These are phyloP conservation scores for Bombus balteatus DNA, from an alignment of 1,140 invertebrate genomes.

Conservation along the genomic window DNA sequence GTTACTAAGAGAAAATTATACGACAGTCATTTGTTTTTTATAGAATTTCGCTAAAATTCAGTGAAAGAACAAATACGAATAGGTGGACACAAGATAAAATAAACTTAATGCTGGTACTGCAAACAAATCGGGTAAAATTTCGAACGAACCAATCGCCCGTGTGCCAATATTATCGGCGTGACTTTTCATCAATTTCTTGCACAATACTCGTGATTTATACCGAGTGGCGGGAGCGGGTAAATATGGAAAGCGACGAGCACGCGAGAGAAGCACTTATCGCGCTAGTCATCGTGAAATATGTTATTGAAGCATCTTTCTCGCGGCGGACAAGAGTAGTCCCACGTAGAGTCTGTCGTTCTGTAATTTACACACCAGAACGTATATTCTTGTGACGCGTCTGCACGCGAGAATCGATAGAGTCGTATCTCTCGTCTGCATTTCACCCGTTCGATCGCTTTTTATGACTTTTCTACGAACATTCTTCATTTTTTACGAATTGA, in stretches of 20 bases:
- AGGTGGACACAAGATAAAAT: neutral
- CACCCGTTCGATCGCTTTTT: conserved; percentile 1
- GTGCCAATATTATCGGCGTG: conserved; percentile 53
- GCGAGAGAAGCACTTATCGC: conserved; percentile 24
- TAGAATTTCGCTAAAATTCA: neutral
- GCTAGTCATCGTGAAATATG: conserved; percentile 35
- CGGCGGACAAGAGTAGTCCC: neutral
- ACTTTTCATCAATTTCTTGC: conserved; percentile 56
- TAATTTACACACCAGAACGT: conserved; percentile 21
- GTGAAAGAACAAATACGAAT: neutral
- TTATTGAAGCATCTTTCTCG: conserved; percentile 25
- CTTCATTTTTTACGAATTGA: neutral
- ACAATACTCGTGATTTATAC: conserved; percentile 50
- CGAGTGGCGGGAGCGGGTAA: neutral
- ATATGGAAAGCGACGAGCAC: neutral
- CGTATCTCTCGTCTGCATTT: neutral
- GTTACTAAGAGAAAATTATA: neutral
- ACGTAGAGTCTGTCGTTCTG: conserved; percentile 19
- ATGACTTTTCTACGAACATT: neutral
- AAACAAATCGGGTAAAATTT: conserved; percentile 29
- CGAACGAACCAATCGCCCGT: neutral
- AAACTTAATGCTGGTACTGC: neutral
- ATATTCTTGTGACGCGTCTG: conserved; percentile 2
- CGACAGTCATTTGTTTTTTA: neutral
- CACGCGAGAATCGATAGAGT: conserved; percentile 22